Evolutionary conservation across 2,888 invertebrate species (phyloP).

Genomic region (Scrobipalpa atriplicella): DNA sequence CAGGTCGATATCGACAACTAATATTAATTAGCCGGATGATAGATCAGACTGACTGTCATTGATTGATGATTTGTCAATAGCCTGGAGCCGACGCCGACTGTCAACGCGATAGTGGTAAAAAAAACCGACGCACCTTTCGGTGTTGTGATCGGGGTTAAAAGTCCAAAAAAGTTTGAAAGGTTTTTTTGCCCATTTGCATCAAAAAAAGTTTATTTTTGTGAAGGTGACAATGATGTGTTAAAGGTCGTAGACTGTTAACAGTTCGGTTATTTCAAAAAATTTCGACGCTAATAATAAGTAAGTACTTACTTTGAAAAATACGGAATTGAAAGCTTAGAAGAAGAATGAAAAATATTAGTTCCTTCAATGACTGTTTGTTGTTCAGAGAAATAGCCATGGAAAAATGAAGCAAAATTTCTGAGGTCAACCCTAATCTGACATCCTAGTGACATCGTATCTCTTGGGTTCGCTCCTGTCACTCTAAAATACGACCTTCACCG

Average conservation of each 20-base stretch:
- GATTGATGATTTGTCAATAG: slow-evolving; percentile 72
- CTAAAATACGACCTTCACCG: not conserved
- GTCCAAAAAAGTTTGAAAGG: not conserved
- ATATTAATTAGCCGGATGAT: slow-evolving; percentile 63
- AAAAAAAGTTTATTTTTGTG: not conserved
- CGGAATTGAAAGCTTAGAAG: no score
- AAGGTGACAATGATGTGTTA: not conserved
- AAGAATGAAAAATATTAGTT: no score
- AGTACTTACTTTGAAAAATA: no score
- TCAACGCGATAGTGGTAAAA: slow-evolving; percentile 43
- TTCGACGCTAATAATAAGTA: no score
- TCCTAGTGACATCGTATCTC: not conserved
- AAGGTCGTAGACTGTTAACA: not conserved
- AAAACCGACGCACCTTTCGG: slow-evolving; percentile 3
- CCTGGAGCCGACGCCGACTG: slow-evolving; percentile 49
- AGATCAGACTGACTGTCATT: slow-evolving; percentile 50
- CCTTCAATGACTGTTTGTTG: no score
- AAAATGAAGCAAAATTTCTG: not conserved
- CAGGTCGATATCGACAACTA: slow-evolving; percentile 22
- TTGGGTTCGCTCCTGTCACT: not conserved
- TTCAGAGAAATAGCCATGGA: not conserved
- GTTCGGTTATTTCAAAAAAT: no score
- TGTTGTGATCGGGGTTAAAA: slow-evolving; percentile 7
- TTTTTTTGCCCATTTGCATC: not conserved
- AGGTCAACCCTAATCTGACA: not conserved